phyloP scores from a whole-genome alignment of 2,113 vertebrate species.

The Chloebia gouldiae region DNA sequence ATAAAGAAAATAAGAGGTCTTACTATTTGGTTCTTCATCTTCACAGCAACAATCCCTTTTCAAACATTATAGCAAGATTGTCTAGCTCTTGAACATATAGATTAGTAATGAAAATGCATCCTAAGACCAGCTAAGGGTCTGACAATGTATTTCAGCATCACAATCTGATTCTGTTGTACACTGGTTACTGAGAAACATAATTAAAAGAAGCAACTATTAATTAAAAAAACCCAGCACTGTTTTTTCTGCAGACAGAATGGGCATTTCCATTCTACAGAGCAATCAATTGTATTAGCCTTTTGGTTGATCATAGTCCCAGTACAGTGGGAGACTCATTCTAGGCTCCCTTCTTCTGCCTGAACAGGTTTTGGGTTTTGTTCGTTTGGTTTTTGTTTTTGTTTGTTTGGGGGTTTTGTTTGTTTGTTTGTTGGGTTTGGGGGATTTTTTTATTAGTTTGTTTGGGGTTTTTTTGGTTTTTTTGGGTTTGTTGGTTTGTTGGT shows the following conservation, averaged over 20 bases:
- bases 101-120: not conserved
- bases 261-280: constrained; percentile 7
- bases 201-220: not conserved
- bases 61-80: not conserved
- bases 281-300: not conserved
- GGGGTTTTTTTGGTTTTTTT: not conserved
- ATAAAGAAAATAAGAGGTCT: not conserved
- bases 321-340: not conserved
- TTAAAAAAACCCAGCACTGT: not conserved
- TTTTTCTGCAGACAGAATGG: not conserved
- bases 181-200: not conserved
- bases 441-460: not conserved
- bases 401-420: not conserved
- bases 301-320: not conserved
- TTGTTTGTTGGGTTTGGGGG: no score
- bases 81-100: not conserved
- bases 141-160: not conserved
- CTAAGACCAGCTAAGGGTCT: not conserved
- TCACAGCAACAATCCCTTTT: not conserved
- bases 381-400: not conserved
- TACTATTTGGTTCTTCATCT: not conserved
- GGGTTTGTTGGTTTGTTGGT: not conserved
- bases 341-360: constrained; percentile 30
- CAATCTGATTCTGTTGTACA: not conserved
- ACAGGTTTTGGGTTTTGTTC: not conserved